Evolutionary conservation across 2,113 vertebrate species (phyloP).

Genomic region (Bufo bufo): DNA sequence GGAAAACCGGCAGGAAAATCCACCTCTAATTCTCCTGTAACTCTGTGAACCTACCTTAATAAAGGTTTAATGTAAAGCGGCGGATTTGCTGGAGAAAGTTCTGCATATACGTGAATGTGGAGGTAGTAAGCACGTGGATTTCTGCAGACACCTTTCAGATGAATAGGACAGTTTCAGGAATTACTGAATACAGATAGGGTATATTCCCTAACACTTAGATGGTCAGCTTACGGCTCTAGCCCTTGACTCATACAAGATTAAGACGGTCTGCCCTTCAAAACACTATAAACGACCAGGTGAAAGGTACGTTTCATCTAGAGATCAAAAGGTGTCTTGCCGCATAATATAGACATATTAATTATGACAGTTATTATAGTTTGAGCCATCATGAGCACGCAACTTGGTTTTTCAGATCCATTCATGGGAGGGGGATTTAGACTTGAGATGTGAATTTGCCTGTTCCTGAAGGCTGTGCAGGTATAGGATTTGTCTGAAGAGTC

Average conservation of each 20-base stretch:
- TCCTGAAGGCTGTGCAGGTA: not conserved
- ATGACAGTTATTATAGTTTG: not conserved
- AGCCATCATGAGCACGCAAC: not conserved
- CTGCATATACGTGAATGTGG: too few species aligned
- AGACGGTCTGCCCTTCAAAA: not conserved
- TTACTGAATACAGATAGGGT: too few species aligned
- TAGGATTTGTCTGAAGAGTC: constrained; percentile 24
- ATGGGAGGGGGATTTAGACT: not conserved
- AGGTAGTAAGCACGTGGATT: too few species aligned
- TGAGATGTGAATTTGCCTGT: not conserved
- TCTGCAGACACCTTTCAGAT: too few species aligned
- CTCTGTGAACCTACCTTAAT: too few species aligned
- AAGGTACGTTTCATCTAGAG: not conserved
- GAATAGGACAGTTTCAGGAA: too few species aligned
- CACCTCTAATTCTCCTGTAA: too few species aligned
- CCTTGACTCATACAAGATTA: not conserved
- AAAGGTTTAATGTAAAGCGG: too few species aligned
- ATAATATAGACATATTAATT: not conserved
- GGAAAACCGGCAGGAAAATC: too few species aligned
- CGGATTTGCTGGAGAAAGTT: too few species aligned
- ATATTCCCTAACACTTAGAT: too few species aligned
- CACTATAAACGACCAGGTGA: not conserved
- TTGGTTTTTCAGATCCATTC: not conserved
- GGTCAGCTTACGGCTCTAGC: too few species aligned
- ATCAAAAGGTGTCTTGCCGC: not conserved